Evolutionary conservation across 2,113 vertebrate genomes (phyloP).

Genomic region (Castor canadensis): DNA sequence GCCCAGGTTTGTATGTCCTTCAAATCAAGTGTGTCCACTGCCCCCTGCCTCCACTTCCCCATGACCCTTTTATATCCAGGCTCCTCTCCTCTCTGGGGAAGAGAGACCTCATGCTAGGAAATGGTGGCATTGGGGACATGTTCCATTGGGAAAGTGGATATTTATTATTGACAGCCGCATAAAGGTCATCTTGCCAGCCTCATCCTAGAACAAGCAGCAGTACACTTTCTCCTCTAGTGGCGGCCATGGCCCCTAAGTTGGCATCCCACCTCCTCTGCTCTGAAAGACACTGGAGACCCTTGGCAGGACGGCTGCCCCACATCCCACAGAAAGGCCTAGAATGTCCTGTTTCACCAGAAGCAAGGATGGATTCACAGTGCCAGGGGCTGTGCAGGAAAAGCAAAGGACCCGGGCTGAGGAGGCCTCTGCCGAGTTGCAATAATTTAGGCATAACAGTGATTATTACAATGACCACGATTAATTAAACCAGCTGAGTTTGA

Average conservation of each 20-base stretch:
- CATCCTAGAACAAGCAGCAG: background rate
- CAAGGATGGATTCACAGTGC: background rate
- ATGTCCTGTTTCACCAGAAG: background rate
- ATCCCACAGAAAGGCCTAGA: background rate
- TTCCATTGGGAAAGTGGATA: background rate
- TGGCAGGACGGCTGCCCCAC: background rate
- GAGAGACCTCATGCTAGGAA: too few relatives aligned
- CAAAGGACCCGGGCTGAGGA: background rate
- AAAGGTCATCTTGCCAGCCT: background rate
- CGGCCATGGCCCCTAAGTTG: background rate
- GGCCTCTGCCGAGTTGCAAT: background rate
- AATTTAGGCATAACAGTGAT: background rate
- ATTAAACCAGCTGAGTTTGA: background rate
- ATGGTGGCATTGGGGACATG: fast-evolving
- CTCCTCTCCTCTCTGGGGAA: background rate
- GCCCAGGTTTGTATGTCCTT: fast-evolving
- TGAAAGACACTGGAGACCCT: background rate
- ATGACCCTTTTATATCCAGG: too few relatives aligned
- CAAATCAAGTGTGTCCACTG: background rate
- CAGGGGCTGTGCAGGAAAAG: background rate
- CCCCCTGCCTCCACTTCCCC: background rate
- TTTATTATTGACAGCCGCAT: background rate
- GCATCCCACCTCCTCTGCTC: background rate
- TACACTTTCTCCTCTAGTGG: too few relatives aligned
- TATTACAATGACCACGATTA: background rate